Evolutionary conservation across 1,140 invertebrate species (phyloP), one percentile per base, ranked within the genome.

Genomic region (Drosophila micromelanica): DNA sequence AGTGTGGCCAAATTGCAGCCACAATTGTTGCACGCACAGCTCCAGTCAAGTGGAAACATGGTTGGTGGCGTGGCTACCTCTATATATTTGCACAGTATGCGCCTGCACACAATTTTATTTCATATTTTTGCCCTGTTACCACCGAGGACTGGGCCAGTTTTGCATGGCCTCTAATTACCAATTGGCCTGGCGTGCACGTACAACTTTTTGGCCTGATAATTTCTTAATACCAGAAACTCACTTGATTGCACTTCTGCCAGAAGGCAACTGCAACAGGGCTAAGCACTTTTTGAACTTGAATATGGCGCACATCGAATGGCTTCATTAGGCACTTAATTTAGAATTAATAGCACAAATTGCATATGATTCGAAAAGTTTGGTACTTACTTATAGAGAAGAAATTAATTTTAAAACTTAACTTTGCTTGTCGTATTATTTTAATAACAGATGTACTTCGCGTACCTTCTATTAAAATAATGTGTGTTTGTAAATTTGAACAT

Each of bases 21-120:
- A 70, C 82, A 86, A 89, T 89, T 82, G 82, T 89, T 87, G 84
- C 82, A 87, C 82, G 82, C 67, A 86, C 67, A 81, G 59, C 30
- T 38, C 42, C 77, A 78, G 59, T 65, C 74, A 81, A 86, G 69
- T 85, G 59, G 74, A 86, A 78, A 86, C 78, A 75, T 78, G 48
- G 74, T 60, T 70, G 37, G 48, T 54, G 75, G 65, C 64, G 72
- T 76, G 71, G 61, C 65, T 38, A 43, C 23, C 15, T 7, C 46
- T 27, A 15, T 51, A 40, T 57, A 40, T 68, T 62, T 54, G 32
- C 65, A 45, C 11, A 46, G 57, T 57, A 17, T 27, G 35, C 17
- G 11, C 9, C 13, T 57, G 56, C 69, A 55, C 60, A 55, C 9
- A 56, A 48, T 73, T 45, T 67, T 20, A 38, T 54, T 54, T 64